Conservation (phyloP, 1,140 invertebrate species). For the Orius insidiosus region DNA sequence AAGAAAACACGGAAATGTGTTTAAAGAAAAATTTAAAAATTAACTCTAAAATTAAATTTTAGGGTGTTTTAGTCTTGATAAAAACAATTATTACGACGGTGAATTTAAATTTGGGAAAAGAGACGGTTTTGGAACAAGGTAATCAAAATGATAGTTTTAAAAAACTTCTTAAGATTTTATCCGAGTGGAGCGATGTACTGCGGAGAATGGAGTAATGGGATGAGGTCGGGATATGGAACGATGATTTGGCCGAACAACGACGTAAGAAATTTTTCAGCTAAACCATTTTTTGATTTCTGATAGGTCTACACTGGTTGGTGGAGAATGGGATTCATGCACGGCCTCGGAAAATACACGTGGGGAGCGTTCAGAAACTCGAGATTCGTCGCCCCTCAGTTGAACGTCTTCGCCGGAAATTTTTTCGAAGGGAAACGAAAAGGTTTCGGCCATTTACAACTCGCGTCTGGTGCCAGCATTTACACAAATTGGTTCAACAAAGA, state of each 20-base stretch:
- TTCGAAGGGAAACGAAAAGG: conserved; percentile 4
- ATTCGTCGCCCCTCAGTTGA: conserved; percentile 30
- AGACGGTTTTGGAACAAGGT: conserved; percentile 19
- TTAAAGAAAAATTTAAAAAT: conserved; percentile 23
- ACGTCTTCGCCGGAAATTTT: conserved; percentile 30
- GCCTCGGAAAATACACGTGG: conserved; percentile 29
- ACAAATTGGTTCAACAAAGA: conserved; percentile 9
- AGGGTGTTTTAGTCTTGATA: conserved; percentile 33
- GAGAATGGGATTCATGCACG: conserved; percentile 34
- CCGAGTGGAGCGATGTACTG: conserved; percentile 30
- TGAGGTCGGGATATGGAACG: conserved; percentile 31
- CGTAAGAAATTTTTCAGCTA: conserved; percentile 25
- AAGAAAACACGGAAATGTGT: conserved; percentile 29
- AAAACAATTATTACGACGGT: conserved; percentile 33
- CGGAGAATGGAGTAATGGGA: conserved; percentile 32
- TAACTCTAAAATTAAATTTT: conserved; percentile 21
- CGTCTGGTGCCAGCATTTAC: conserved; percentile 8
- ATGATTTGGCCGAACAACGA: conserved; percentile 36
- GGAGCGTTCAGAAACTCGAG: conserved; percentile 30
- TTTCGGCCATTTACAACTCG: conserved; percentile 6
- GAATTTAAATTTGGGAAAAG: conserved; percentile 30
- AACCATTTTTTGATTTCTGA: conserved; percentile 17
- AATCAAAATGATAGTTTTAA: conserved; percentile 25
- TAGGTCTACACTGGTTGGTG: conserved; percentile 34
- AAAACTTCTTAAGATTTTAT: not conserved